Evolutionary conservation across 2,113 vertebrate species (phyloP), one percentile per base, ranked within the genome.

Genomic region (Rousettus leschenaultii): DNA sequence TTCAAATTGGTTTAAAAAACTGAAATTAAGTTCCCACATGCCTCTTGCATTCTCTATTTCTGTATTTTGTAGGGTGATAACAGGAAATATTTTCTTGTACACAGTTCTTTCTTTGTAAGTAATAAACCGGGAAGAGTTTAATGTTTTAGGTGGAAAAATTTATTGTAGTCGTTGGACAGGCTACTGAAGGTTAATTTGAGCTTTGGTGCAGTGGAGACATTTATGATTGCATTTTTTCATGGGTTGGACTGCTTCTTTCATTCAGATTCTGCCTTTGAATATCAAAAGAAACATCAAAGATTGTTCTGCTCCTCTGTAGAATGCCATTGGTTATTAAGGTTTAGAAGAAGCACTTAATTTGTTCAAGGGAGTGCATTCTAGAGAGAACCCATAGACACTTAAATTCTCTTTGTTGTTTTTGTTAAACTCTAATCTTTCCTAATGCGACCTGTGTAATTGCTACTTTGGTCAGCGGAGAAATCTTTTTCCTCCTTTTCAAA

Each of bases 401-500:
- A 70, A 33, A 57, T 70, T 94, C 51, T 68, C 78, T 97, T 82
- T 92, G 61, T 63, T 92, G 78, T 85, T 94, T 86, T 84, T 84
- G 30, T 77, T 93, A 73, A 75, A 33, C 75, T 80, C 16, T 92
- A 51, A 43, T 89, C 22, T 94, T 71, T 86, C 55, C 63, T 95
- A 90, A 87, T n/a, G 53, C n/a, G 45, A 63, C 19, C 35, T 63
- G 3, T 84, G 19, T 71, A 82, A 80, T 92, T 85, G 38, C 26
- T 82, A 30, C 88, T 97, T 96, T 96, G 90, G 57, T 87, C 83
- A 96, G 21, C 28, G 82, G 57, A 86, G 61, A 92, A 91, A 85
- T 94, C 45, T 94, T 96, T 92, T 78, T 96, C 77, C 51, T 80
- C 26, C 10, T 97, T 66, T 33, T 91, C 88, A 96, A 59, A 95